A percentile compares a stretch with the other conserved stretches of the same genome.
These are phyloP conservation scores for Ectropis grisescens DNA, from an alignment of 1,140 invertebrate species.

Conservation along the genomic window DNA sequence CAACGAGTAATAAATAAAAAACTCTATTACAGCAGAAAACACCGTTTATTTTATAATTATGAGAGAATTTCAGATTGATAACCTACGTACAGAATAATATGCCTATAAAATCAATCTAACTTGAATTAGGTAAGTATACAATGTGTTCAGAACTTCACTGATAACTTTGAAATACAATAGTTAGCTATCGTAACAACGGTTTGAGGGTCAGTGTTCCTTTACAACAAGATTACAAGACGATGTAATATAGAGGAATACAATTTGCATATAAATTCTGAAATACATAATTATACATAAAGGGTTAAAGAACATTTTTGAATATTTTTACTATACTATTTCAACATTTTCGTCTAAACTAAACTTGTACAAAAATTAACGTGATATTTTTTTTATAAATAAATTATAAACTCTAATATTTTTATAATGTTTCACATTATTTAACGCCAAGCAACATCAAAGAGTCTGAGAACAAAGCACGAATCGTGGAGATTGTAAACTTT, in stretches of 20 bases:
- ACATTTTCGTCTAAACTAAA: slow-evolving; percentile 59
- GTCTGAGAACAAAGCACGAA: slow-evolving; percentile 46
- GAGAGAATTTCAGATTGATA: slow-evolving; percentile 72
- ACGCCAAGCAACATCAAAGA: slow-evolving; percentile 57
- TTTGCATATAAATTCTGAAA: slow-evolving; percentile 49
- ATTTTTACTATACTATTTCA: slow-evolving; percentile 45
- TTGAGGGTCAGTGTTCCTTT: slow-evolving; percentile 40
- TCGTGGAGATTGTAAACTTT: slow-evolving; percentile 34
- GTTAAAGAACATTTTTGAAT: slow-evolving; percentile 36
- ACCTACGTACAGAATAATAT: slow-evolving; percentile 68
- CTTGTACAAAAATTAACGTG: slow-evolving; percentile 53
- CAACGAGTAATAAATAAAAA: slow-evolving; percentile 15
- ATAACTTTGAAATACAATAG: slow-evolving; percentile 44
- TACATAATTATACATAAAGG: slow-evolving; percentile 35
- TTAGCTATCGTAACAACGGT: slow-evolving; percentile 40
- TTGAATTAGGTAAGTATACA: slow-evolving; percentile 65
- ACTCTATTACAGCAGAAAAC: slow-evolving; percentile 66
- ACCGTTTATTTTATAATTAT: slow-evolving; percentile 73
- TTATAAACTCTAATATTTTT: slow-evolving; percentile 40
- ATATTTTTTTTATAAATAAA: slow-evolving; percentile 52
- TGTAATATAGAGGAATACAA: slow-evolving; percentile 41
- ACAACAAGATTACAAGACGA: slow-evolving; percentile 55
- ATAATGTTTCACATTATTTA: slow-evolving; percentile 51
- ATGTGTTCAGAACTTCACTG: slow-evolving; percentile 47
- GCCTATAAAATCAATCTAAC: slow-evolving; percentile 67